Evolutionary conservation across 2,797 vertebrate genomes (phyloP), one percentile per base, ranked within the genome.

Genomic region (Cuculus canorus): DNA sequence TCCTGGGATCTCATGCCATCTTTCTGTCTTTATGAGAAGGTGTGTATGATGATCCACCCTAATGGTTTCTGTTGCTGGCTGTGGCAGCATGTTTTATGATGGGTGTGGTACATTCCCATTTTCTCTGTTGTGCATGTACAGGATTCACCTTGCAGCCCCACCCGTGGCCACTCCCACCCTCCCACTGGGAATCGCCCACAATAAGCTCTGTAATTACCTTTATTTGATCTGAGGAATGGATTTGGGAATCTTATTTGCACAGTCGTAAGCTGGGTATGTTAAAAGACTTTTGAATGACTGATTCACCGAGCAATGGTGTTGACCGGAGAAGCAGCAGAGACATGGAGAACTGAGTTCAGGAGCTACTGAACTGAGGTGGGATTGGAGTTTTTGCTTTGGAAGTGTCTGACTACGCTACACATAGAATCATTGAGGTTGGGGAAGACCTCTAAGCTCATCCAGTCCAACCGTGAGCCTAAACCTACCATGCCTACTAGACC

Each of bases 51-150:
- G 98, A 97, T 97, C 98, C 96, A 94, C 98, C 98, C 98, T 98
- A 98, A 97, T 98, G 98, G 97, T 98, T 98, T 98, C 98, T 98
- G 98, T 97, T 97, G 96, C 98, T 69, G 98, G 97, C 98, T 98
- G 98, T 56, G 97, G 97, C 97, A 97, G 98, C 98, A 94, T 98
- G 98, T 98, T 98, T 98, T 98, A 98, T 65, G 97, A 97, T 88
- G 97, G 98, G 98, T 70, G 98, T 97, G 98, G 98, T 96, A 48
- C 84, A 66, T 96, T 97, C 97, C 96, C 95, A 96, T 97, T 95
- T 97, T 93, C 96, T 96, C 94, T 92, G 97, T 97, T 96, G 96
- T 96, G 97, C 96, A 93, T 89, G 92, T 85, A 65, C 92, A 82
- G 89, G 91, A 89, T 96, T 95, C 94, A 90, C 93, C 82, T 80